Evolutionary conservation across 1,140 invertebrate genomes (phyloP), one percentile per base, ranked within the genome.

Genomic region (Brachionus rubens): DNA sequence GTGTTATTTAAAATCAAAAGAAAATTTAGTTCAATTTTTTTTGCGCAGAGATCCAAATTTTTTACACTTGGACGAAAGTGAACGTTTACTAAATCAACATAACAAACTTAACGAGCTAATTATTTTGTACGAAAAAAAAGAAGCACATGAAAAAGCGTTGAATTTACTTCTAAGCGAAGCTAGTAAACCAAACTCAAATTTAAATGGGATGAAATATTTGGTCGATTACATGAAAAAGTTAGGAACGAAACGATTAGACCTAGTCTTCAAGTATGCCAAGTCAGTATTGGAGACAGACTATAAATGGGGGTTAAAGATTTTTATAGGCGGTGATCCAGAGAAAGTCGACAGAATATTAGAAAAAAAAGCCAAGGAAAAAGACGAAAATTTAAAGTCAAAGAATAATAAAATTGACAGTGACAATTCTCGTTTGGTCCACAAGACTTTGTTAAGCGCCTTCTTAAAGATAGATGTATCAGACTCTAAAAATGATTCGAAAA

Each of bases 1-100:
- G 83, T 97, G 94, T 83, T 98, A 97, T 86, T 87, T 98, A 59
- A 90, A 93, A 90, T 96, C 92, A 0, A 98, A 98, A 83, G 93
- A 96, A 86, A 92, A 92, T 0, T 85, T 97, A 43, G 91, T 98
- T 5, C 91, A 92, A 0, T 90, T 94, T 0, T 83, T 99, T 14
- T 83, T 99, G 3, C 88, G 96, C 10, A 84, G 95, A n/a, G 86
- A 86, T 68, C 88, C 89, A 79, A 98, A 97, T 84, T 90, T 94
- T 81, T 98, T 95, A 83, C 92, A 96, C 80, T 83, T 98, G 3
- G 91, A 92, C 68, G 96, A 98, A 86, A 91, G 93, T 1, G 95
- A 98, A 82, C 89, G 90, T 79, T 92, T 91, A 6, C 85, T 99
- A 3, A 88, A 91, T 77, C 90, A 91, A 79, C 89, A 92, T 82